phyloP scores from a whole-genome alignment of 2,113 vertebrate species.

The Lepisosteus oculatus region DNA sequence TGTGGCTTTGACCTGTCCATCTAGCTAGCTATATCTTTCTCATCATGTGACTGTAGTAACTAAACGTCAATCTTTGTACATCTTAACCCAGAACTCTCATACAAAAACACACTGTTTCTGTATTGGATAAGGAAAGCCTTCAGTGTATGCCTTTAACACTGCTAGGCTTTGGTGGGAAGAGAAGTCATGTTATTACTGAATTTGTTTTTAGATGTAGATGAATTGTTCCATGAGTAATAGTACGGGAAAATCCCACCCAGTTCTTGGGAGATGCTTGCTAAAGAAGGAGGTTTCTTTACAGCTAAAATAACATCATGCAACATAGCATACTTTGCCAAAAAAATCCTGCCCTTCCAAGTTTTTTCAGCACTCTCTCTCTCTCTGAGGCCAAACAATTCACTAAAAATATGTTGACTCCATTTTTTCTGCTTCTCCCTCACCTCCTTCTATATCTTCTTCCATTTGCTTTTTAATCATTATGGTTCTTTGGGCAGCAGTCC shows the following conservation, averaged over 20 bases:
- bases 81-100: no score
- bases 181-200: neutral
- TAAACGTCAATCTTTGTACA: no score
- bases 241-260: constrained; percentile 17
- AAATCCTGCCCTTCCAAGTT: neutral
- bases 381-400: constrained; percentile 13
- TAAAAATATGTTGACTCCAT: neutral
- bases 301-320: constrained; percentile 22
- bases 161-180: neutral
- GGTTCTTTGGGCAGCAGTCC: no score
- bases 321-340: constrained; percentile 12
- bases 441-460: neutral
- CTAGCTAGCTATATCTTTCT: no score
- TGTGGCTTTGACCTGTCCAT: no score
- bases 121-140: no score
- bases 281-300: constrained; percentile 4
- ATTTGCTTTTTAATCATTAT: no score
- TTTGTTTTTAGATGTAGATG: constrained; percentile 1
- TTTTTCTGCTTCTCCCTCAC: constrained; percentile 5
- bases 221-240: constrained; percentile 5
- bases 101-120: no score
- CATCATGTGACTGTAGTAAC: no score
- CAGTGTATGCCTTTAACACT: neutral
- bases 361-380: neutral
- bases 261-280: neutral